These are phyloP conservation scores for Lycaena phlaeas DNA, from an alignment of 2,888 invertebrate genomes.

Conservation along the genomic window DNA sequence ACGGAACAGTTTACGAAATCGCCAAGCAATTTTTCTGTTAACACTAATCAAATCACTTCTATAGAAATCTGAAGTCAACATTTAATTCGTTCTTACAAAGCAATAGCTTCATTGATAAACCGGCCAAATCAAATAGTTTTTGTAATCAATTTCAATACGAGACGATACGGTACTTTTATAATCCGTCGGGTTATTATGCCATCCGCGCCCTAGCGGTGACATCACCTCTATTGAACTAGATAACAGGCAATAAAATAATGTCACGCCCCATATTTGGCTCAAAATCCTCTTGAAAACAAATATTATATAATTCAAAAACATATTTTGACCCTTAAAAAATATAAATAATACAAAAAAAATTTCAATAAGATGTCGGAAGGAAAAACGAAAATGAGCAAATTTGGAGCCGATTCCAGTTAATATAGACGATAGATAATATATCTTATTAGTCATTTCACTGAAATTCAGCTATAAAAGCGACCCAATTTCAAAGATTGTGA, in stretches of 20 bases:
- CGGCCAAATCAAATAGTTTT: background rate
- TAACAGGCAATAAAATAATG: constrained; percentile 51
- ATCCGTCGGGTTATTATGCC: constrained; percentile 39
- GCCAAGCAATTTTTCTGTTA: background rate
- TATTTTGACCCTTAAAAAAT: background rate
- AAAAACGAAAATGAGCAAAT: constrained; percentile 16
- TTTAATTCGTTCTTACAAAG: constrained; percentile 1
- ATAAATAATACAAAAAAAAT: constrained; percentile 9
- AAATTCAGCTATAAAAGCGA: constrained; percentile 37
- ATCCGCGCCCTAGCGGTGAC: constrained; percentile 50
- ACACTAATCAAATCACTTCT: constrained; percentile 1
- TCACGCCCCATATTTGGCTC: constrained; percentile 40
- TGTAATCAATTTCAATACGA: constrained; percentile 6
- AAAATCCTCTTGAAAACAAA: constrained; percentile 3
- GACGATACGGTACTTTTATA: constrained; percentile 4
- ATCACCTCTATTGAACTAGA: constrained; percentile 55
- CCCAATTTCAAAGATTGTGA: constrained; percentile 30
- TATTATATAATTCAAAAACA: background rate
- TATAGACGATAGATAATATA: constrained; percentile 26
- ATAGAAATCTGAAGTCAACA: constrained; percentile 1
- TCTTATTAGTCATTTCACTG: constrained; percentile 25
- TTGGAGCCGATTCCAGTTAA: constrained; percentile 17
- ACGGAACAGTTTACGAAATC: background rate
- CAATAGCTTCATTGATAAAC: background rate
- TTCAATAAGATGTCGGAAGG: constrained; percentile 16